Percentiles rank a stretch among this genome's conserved stretches.
These are phyloP conservation scores for Hirundo rustica DNA, from an alignment of 2,797 vertebrate species.

Conservation along the genomic window DNA sequence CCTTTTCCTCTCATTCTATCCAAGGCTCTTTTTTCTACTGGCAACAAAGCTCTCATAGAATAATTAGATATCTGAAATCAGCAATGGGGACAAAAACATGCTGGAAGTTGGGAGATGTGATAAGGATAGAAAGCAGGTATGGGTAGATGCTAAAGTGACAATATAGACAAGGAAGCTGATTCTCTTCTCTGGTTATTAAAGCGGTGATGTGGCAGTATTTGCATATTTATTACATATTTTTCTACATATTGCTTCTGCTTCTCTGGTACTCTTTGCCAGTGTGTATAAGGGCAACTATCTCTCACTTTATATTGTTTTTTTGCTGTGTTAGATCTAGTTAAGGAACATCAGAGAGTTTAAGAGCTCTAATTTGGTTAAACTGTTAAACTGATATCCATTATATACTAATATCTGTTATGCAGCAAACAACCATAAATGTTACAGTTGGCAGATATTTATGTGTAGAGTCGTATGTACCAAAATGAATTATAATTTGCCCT, in stretches of 20 bases:
- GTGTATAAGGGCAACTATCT: neutral
- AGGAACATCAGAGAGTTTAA: neutral
- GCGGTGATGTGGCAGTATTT: neutral
- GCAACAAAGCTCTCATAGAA: neutral
- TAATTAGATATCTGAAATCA: neutral
- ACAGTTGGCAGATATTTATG: conserved; percentile 1
- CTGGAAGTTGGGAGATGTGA: neutral
- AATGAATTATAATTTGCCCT: conserved; percentile 18
- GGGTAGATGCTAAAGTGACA: neutral
- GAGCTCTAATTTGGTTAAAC: neutral
- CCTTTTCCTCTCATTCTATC: neutral
- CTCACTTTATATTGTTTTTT: neutral
- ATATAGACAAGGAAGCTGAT: neutral
- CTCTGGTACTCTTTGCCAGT: neutral
- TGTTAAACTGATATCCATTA: neutral
- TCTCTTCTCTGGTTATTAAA: neutral
- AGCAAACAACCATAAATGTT: neutral
- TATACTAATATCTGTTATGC: neutral
- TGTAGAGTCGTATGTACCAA: neutral
- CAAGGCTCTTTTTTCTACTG: neutral
- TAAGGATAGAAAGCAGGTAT: neutral
- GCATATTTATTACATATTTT: neutral
- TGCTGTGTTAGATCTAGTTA: neutral
- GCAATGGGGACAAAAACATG: neutral
- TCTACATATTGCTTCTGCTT: neutral